phyloP scores from a whole-genome alignment of 2,888 invertebrate genomes.

The Pharmacophagus antenor region DNA sequence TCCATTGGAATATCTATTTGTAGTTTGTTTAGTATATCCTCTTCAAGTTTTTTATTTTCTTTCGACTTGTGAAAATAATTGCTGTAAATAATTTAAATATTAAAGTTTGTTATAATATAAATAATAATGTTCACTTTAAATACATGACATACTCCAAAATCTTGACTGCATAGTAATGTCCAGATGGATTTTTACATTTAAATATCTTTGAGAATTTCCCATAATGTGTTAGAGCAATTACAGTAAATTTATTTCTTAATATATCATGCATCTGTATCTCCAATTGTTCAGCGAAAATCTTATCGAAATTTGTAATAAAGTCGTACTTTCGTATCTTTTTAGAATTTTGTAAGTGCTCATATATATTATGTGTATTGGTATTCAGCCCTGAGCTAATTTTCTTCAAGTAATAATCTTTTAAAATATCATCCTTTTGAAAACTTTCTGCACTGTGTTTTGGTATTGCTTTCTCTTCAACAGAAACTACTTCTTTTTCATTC shows the following conservation, averaged over 20 bases:
- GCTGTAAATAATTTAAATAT: slow-evolving; percentile 8
- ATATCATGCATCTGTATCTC: slow-evolving; percentile 36
- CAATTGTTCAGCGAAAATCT: slow-evolving; percentile 27
- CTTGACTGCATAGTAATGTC: slow-evolving; percentile 46
- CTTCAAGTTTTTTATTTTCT: slow-evolving; percentile 32
- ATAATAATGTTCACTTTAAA: neutral
- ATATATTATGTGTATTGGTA: neutral
- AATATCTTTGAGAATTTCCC: slow-evolving; percentile 53
- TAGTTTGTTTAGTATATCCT: slow-evolving; percentile 42
- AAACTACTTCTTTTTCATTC: neutral
- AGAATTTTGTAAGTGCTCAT: neutral
- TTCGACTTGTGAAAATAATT: slow-evolving; percentile 10
- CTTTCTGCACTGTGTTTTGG: neutral
- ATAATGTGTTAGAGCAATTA: slow-evolving; percentile 39
- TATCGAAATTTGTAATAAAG: slow-evolving; percentile 4
- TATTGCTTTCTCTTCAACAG: neutral
- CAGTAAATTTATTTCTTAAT: slow-evolving; percentile 36
- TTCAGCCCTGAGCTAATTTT: neutral
- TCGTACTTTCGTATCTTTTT: neutral
- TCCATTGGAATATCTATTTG: slow-evolving; percentile 43
- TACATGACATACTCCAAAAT: slow-evolving; percentile 44
- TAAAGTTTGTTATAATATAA: neutral
- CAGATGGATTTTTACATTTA: slow-evolving; percentile 39
- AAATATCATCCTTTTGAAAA: neutral
- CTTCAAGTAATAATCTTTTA: neutral